Conservation (phyloP, 2,888 invertebrate genomes). For the Drosophila dives region DNA sequence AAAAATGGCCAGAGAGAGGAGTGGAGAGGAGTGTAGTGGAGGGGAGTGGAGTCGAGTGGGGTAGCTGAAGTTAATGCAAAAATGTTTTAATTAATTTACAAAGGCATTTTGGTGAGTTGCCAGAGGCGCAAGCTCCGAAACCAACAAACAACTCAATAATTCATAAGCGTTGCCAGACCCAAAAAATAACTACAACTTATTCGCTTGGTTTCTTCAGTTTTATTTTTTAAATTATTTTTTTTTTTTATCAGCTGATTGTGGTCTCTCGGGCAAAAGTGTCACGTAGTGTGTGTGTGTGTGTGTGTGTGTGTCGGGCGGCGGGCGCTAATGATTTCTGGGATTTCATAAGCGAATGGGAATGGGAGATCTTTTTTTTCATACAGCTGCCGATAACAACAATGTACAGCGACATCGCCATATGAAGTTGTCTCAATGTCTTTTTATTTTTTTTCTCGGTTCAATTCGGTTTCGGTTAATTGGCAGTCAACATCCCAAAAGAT, state of each 20-base stretch:
- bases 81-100: slow-evolving; percentile 79
- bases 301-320: slow-evolving; percentile 27
- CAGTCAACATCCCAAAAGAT: slow-evolving; percentile 74
- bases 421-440: slow-evolving; percentile 50
- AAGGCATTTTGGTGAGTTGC: slow-evolving; percentile 29
- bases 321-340: slow-evolving; percentile 79
- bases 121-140: slow-evolving; percentile 23
- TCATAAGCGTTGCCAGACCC: slow-evolving; percentile 60
- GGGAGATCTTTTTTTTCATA: slow-evolving; percentile 52
- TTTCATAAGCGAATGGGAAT: slow-evolving; percentile 65
- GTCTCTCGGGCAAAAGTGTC: slow-evolving; percentile 51
- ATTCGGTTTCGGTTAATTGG: slow-evolving; percentile 73
- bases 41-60: slow-evolving; percentile 5
- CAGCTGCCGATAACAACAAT: slow-evolving; percentile 49
- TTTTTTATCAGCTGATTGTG: slow-evolving; percentile 19
- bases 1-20: slow-evolving; percentile 57
- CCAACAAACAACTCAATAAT: slow-evolving; percentile 70
- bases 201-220: slow-evolving; percentile 19
- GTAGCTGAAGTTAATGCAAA: slow-evolving; percentile 65
- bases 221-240: background rate
- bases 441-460: slow-evolving; percentile 24
- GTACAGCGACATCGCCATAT: slow-evolving; percentile 46
- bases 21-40: slow-evolving; percentile 10
- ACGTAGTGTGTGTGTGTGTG: slow-evolving; percentile 42
- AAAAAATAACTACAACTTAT: slow-evolving; percentile 26